These are phyloP conservation scores for Gallinago solitaria DNA, from an alignment of 2,797 vertebrate genomes.

Conservation along the genomic window DNA sequence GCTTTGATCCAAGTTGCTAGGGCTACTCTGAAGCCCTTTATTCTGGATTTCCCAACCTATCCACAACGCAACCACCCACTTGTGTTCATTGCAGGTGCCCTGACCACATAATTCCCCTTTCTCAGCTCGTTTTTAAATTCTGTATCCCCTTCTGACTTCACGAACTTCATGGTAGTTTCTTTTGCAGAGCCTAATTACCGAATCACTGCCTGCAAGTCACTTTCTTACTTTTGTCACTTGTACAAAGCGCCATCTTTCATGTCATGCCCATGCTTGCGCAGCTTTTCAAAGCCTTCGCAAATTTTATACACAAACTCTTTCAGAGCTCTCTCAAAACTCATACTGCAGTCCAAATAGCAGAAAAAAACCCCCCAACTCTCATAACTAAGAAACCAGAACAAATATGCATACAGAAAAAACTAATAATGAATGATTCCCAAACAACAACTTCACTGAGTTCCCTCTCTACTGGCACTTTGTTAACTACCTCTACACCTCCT, in stretches of 20 bases:
- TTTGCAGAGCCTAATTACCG: not conserved
- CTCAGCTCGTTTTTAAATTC: not conserved
- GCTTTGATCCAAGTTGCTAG: not conserved
- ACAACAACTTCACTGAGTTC: not conserved
- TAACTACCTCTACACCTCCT: not conserved
- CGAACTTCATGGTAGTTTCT: not conserved
- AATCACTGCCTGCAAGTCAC: not conserved
- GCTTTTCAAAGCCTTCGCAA: constrained; percentile 1
- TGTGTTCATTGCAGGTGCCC: not conserved
- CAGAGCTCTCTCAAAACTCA: not conserved
- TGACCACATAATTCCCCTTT: not conserved
- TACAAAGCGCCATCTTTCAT: not conserved
- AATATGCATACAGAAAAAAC: not conserved
- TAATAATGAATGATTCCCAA: not conserved
- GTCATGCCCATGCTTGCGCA: not conserved
- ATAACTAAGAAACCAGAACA: not conserved
- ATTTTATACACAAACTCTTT: not conserved
- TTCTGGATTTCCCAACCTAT: not conserved
- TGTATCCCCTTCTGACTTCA: not conserved
- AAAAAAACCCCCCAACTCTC: not conserved
- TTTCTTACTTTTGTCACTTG: not conserved
- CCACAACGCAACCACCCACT: not conserved
- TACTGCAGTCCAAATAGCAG: not conserved
- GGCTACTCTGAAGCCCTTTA: not conserved
- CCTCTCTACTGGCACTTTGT: not conserved